Conservation (phyloP, 2,113 vertebrate genomes). For the Laticauda laticaudata region DNA sequence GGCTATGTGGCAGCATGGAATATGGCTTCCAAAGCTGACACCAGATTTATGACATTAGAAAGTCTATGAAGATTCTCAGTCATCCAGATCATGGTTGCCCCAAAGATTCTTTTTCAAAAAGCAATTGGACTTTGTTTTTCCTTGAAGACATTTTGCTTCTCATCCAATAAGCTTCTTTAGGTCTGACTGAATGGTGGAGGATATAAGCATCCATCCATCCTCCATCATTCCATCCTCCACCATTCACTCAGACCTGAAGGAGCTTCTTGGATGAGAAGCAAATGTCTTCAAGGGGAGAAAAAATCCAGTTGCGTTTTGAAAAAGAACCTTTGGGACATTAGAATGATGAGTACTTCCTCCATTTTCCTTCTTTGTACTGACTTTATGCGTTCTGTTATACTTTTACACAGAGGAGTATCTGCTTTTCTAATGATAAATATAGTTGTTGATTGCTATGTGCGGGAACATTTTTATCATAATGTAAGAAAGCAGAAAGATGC, state of each 20-base stretch:
- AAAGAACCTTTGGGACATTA: neutral
- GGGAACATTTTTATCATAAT: neutral
- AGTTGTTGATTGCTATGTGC: neutral
- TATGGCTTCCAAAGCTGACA: too few species aligned
- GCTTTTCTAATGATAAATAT: neutral
- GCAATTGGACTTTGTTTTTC: too few species aligned
- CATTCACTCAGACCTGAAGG: neutral
- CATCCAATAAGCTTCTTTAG: neutral
- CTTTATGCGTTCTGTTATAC: neutral
- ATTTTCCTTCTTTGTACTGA: neutral
- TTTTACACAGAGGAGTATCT: neutral
- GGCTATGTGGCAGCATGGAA: too few species aligned
- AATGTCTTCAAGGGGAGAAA: neutral
- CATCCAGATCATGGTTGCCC: neutral
- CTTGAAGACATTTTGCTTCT: neutral
- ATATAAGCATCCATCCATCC: neutral
- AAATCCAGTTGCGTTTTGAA: neutral
- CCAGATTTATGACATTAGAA: neutral
- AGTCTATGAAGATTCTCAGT: neutral
- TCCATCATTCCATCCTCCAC: neutral
- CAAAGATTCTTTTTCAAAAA: neutral
- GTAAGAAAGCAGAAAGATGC: neutral
- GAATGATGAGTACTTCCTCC: neutral
- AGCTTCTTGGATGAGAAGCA: neutral
- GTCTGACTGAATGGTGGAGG: neutral